phyloP scores from a whole-genome alignment of 1,140 invertebrate species.

The Temnothorax longispinosus region DNA sequence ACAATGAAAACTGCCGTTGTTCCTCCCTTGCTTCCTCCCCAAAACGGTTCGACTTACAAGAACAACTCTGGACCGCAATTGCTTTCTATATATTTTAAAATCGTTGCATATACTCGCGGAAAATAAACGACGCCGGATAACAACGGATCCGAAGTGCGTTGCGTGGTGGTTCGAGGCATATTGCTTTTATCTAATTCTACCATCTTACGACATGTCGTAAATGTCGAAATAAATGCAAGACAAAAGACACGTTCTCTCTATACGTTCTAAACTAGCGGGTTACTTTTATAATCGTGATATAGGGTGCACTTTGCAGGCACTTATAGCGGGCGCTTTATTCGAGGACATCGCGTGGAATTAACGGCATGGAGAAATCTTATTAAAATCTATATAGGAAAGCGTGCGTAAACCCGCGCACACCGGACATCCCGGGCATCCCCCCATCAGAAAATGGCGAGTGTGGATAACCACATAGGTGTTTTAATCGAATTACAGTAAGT shows the following conservation, averaged over 20 bases:
- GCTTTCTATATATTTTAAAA: slow-evolving; percentile 1
- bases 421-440: neutral
- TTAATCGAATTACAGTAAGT: slow-evolving; percentile 77
- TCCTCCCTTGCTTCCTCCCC: neutral
- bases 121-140: neutral
- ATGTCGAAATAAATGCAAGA: neutral
- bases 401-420: neutral
- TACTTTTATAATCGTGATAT: slow-evolving; percentile 17
- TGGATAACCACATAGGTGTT: slow-evolving; percentile 60
- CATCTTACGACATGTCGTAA: neutral
- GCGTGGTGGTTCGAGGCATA: neutral
- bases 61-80: slow-evolving; percentile 9
- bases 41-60: slow-evolving; percentile 58
- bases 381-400: slow-evolving; percentile 69
- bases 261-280: neutral
- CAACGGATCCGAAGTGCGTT: neutral
- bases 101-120: neutral
- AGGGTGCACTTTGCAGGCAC: slow-evolving; percentile 61
- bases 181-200: neutral
- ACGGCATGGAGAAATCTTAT: slow-evolving; percentile 75
- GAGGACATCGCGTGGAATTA: slow-evolving; percentile 67
- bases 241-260: neutral
- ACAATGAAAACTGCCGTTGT: slow-evolving; percentile 41
- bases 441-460: slow-evolving; percentile 56
- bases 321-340: slow-evolving; percentile 59